Evolutionary conservation across 35 echinoderm and acorn worm species (phyloP), one percentile per base, ranked within the genome.

Genomic region (Ptychodera flava): DNA sequence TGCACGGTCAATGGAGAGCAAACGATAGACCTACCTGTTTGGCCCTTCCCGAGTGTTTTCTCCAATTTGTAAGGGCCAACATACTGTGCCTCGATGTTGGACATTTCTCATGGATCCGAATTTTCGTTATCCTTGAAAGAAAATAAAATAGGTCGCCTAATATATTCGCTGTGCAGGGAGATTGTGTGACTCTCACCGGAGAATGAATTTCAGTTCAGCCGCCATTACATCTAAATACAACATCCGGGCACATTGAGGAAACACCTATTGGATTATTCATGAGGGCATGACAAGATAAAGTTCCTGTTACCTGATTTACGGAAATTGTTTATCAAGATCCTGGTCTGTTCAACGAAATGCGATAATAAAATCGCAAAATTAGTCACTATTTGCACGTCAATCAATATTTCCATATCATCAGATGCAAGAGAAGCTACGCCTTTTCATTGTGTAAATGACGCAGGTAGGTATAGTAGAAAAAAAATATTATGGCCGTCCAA

Each of bases 21-120:
- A n/a, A 64, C 81, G 38, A 31, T 22, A 33, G 53, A 84, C 88
- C 85, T 80, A 97, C 95, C 95, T 32, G 95, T 97, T 85, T 97
- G 95, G 28, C 95, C 95, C 86, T 97, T 97, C 64, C 95, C 95
- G 14, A 97, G 95, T 28, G 95, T 97, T 92, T 97, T 97, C 88
- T 97, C 95, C 76, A 94, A 87, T 36, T 90, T 93, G 87, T 97
- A 97, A 52, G 95, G 95, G 53, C 95, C 95, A 31, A 97, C 95
- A 87, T 97, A 90, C 80, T 97, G 95, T 34, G 88, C 91, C 78
- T 97, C 95, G 32, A 86, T 90, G 80, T 80, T 88, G 37, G 92
- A 97, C 95, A 97, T 97, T 29, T n/a, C 81, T 87, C 45, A 64
- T 64, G 45, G 6, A 64, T 64, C 45, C 45, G 45, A 64, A 12